phyloP scores from a whole-genome alignment of 2,113 vertebrate species.

The Mobula birostris region DNA sequence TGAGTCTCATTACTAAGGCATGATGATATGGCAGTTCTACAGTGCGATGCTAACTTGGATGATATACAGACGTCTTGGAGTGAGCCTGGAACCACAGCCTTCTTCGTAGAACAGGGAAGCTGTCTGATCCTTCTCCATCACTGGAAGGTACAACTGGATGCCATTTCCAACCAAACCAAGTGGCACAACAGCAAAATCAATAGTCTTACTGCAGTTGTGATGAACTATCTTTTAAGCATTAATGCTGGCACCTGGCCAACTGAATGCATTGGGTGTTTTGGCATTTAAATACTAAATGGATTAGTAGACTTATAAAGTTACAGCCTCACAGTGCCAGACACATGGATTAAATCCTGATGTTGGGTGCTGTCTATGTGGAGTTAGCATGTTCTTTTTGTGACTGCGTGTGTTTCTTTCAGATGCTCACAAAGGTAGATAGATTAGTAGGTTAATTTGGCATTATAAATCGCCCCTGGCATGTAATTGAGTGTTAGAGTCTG shows the following conservation, averaged over 20 bases:
- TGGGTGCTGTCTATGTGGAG: no score
- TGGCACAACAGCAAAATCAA: not conserved
- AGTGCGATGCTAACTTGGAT: not conserved
- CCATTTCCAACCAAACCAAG: not conserved
- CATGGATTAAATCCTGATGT: no score
- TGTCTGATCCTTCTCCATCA: not conserved
- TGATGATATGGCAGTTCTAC: not conserved
- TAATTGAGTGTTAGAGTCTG: no score
- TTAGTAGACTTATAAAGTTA: no score
- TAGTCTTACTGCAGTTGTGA: not conserved
- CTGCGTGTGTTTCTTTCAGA: no score
- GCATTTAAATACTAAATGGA: not conserved
- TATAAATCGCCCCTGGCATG: no score
- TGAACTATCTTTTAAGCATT: not conserved
- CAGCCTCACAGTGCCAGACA: no score
- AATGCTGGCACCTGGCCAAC: not conserved
- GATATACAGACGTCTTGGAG: not conserved
- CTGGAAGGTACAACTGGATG: not conserved
- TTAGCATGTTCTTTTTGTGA: no score
- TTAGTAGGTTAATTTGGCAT: no score
- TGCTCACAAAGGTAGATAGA: no score
- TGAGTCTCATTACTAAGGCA: not conserved
- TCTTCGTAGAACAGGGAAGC: not conserved
- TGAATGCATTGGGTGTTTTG: not conserved
- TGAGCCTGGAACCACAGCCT: not conserved